These are phyloP conservation scores for Orthochromis indermauri DNA, from an alignment of 2,113 vertebrate species.

Conservation along the genomic window DNA sequence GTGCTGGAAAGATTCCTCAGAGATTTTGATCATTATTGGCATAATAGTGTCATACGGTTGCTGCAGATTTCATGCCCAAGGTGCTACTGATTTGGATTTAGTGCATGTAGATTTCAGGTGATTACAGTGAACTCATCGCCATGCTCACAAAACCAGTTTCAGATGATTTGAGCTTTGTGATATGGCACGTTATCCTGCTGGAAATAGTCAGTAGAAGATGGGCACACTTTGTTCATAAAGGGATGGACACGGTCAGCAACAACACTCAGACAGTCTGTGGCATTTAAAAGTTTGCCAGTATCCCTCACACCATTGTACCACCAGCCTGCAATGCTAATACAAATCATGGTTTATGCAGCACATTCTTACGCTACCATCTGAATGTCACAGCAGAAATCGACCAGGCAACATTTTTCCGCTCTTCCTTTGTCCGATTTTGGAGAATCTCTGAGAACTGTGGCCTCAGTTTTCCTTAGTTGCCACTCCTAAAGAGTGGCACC, in stretches of 20 bases:
- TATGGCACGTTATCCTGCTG: not conserved
- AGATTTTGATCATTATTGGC: not conserved
- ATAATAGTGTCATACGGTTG: not conserved
- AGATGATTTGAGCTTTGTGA: not conserved
- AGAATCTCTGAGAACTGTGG: not conserved
- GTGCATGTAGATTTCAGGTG: not conserved
- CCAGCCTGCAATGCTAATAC: not conserved
- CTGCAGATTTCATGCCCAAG: not conserved
- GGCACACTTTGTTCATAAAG: not conserved
- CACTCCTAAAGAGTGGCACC: not conserved
- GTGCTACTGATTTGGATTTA: not conserved
- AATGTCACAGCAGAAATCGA: not conserved
- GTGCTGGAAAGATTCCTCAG: not conserved
- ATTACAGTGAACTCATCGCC: not conserved
- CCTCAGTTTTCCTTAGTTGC: not conserved
- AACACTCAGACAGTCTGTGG: not conserved
- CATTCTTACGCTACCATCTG: not conserved
- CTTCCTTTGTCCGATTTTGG: not conserved
- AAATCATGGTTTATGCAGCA: not conserved
- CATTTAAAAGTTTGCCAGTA: not conserved
- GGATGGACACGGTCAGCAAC: not conserved
- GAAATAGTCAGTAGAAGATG: not conserved
- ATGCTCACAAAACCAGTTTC: not conserved
- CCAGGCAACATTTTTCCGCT: not conserved
- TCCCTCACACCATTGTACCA: not conserved